phyloP scores from a whole-genome alignment of 2,113 vertebrate species.

The Anoplopoma fimbria region DNA sequence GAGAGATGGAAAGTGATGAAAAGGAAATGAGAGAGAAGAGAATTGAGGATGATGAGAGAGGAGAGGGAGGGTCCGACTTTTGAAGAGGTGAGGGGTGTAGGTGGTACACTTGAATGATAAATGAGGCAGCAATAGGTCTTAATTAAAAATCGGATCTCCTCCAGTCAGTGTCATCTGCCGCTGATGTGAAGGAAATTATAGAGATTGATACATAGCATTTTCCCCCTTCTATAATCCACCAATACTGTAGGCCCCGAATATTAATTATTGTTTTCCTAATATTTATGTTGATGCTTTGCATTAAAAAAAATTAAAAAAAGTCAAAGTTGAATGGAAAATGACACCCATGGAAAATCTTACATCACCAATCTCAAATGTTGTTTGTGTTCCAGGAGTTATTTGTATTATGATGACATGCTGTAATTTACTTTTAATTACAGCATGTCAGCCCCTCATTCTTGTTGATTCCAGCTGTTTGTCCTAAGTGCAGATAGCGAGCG shows the following conservation, averaged over 20 bases:
- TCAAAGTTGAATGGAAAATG: not conserved
- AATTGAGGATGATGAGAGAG: constrained; percentile 19
- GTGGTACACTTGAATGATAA: not conserved
- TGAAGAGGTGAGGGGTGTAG: not conserved
- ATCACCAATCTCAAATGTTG: not conserved
- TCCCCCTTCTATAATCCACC: not conserved
- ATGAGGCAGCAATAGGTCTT: constrained; percentile 24
- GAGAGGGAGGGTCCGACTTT: not conserved
- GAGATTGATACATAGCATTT: not conserved
- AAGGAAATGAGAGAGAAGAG: constrained; percentile 44
- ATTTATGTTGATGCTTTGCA: not conserved
- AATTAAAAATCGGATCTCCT: constrained; percentile 26
- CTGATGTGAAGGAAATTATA: not conserved
- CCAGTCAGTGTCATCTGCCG: constrained; percentile 19
- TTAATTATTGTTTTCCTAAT: not conserved
- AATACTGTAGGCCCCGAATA: not conserved
- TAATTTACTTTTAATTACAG: too few species aligned
- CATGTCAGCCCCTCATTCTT: too few species aligned
- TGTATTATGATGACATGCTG: not conserved
- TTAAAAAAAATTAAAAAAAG: not conserved
- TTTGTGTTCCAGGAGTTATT: not conserved
- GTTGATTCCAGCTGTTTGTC: not conserved
- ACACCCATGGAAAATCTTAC: not conserved
- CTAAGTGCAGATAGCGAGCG: not conserved
- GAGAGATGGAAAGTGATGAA: constrained; percentile 54